phyloP scores from a whole-genome alignment of 2,797 vertebrate genomes.

The Semaprochilodus insignis region DNA sequence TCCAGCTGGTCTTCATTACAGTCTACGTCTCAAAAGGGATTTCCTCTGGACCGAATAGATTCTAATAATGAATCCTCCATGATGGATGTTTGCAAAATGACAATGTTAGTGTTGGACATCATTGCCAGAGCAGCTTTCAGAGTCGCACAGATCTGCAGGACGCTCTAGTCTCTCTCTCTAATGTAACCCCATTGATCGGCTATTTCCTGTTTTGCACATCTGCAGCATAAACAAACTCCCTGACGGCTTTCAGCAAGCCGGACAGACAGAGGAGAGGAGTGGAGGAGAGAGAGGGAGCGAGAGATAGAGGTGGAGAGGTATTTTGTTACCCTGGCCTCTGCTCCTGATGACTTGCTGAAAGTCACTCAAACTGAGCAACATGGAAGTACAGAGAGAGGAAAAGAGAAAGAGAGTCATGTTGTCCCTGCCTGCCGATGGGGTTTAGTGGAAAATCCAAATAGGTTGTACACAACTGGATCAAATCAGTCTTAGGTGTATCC shows the following conservation, averaged over 20 bases:
- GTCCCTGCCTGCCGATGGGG: too few relatives aligned
- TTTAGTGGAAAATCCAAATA: too few relatives aligned
- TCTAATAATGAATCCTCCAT: slow-evolving; percentile 12
- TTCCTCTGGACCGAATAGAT: not conserved
- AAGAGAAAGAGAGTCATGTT: not conserved
- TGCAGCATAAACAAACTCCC: slow-evolving; percentile 33
- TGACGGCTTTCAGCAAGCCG: slow-evolving; percentile 10
- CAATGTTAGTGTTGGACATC: not conserved
- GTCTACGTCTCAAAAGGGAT: not conserved
- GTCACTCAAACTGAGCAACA: slow-evolving; percentile 46
- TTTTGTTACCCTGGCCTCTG: slow-evolving; percentile 50
- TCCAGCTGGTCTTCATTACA: slow-evolving; percentile 3
- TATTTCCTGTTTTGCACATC: slow-evolving; percentile 35
- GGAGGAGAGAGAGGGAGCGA: slow-evolving; percentile 23
- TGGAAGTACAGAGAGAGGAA: not conserved
- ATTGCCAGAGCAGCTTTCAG: not conserved
- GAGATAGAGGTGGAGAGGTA: slow-evolving; percentile 36
- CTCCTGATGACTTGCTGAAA: slow-evolving; percentile 56
- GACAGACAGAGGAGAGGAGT: slow-evolving; percentile 16
- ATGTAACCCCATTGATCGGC: slow-evolving; percentile 40
- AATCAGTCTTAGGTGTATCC: too few relatives aligned
- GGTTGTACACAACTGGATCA: too few relatives aligned
- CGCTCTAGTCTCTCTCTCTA: slow-evolving; percentile 7
- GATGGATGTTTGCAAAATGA: not conserved
- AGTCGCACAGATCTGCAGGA: slow-evolving; percentile 12